Evolutionary conservation across 2,888 invertebrate genomes (phyloP).

Genomic region (Malthinus flaveolus): DNA sequence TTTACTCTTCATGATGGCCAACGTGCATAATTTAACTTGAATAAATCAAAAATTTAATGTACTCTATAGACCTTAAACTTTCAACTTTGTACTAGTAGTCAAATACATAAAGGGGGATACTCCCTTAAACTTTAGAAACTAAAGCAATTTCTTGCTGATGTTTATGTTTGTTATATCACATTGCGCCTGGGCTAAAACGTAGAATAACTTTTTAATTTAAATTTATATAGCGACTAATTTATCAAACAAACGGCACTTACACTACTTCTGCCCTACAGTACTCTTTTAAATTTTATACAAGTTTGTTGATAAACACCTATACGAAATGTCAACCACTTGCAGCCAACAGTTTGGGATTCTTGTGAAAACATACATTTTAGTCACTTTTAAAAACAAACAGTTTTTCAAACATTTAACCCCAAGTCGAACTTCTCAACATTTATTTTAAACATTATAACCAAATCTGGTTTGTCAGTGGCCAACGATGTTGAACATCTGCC

Average conservation of each 20-base stretch:
- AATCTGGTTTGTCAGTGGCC: too few species aligned
- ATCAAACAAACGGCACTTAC: conserved; percentile 7
- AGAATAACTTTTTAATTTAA: conserved; percentile 15
- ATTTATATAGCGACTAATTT: conserved; percentile 10
- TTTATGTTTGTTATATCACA: conserved; percentile 13
- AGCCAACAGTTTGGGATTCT: too few species aligned
- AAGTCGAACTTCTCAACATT: too few species aligned
- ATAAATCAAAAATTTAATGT: conserved; percentile 14
- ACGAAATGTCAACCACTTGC: too few species aligned
- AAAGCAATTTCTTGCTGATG: conserved; percentile 18
- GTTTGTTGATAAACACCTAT: too few species aligned
- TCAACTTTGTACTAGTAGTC: conserved; percentile 15
- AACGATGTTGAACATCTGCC: too few species aligned
- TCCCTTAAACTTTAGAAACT: conserved; percentile 17
- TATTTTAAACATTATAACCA: too few species aligned
- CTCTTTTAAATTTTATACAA: neutral
- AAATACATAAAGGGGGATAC: conserved; percentile 16
- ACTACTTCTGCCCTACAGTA: neutral
- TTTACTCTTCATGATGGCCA: too few species aligned
- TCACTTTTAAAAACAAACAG: too few species aligned
- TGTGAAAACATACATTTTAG: too few species aligned
- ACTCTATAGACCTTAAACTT: conserved; percentile 15
- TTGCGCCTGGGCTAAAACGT: conserved; percentile 4
- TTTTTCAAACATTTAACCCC: too few species aligned
- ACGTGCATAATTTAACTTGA: neutral